Conservation (phyloP, 2,888 invertebrate genomes). For the Erebia aethiops region DNA sequence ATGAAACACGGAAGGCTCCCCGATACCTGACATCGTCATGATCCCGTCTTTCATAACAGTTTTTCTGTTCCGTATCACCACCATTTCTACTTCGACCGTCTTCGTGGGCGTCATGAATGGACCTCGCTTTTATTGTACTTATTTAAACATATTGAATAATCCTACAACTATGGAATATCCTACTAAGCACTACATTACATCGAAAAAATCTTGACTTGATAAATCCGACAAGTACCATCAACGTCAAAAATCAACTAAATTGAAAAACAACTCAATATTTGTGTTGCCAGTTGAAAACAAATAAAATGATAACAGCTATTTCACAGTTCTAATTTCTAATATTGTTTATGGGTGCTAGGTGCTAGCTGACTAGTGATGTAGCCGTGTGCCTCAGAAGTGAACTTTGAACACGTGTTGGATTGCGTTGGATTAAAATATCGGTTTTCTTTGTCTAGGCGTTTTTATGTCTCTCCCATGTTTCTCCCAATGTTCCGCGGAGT, state of each 20-base stretch:
- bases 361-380: no score
- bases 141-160: conserved; percentile 70
- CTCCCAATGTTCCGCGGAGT: no score
- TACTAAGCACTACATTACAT: conserved; percentile 68
- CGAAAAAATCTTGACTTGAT: conserved; percentile 54
- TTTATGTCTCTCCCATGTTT: no score
- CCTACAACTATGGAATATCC: conserved; percentile 14
- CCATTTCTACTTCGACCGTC: conserved; percentile 93
- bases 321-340: no score
- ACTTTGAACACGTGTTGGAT: neutral
- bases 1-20: conserved; percentile 98
- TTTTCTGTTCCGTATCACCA: conserved; percentile 93
- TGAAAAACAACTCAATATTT: conserved; percentile 73
- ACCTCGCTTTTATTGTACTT: conserved; percentile 67
- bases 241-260: conserved; percentile 79
- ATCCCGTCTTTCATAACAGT: conserved; percentile 94
- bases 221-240: conserved; percentile 68
- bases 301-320: no score
- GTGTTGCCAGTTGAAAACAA: conserved; percentile 51
- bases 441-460: no score
- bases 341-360: neutral
- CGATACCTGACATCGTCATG: conserved; percentile 94
- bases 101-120: conserved; percentile 87
- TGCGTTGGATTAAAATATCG: no score
- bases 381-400: no score